phyloP scores from a whole-genome alignment of 2,113 vertebrate genomes.

The Furnarius figulus region DNA sequence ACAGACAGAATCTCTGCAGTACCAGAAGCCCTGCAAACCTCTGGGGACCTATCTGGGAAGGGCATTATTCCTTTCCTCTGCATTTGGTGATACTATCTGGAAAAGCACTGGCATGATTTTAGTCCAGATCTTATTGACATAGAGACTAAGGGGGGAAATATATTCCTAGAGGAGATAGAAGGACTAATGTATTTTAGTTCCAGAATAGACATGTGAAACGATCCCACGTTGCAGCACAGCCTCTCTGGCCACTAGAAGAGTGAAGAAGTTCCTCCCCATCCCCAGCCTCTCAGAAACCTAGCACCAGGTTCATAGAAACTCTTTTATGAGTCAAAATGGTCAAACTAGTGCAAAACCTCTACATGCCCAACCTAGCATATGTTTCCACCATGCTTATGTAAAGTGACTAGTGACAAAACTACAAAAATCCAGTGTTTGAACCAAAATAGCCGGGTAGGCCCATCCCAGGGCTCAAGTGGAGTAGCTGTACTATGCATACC shows the following conservation, averaged over 20 bases:
- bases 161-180: background rate
- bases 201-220: background rate
- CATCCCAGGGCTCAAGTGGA: background rate
- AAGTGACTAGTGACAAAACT: background rate
- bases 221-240: background rate
- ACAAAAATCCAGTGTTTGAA: background rate
- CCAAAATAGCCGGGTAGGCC: background rate
- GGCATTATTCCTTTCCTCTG: background rate
- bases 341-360: background rate
- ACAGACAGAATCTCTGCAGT: background rate
- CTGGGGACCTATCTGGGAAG: background rate
- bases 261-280: background rate
- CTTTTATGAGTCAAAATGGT: background rate
- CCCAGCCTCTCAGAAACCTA: background rate
- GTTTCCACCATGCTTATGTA: background rate
- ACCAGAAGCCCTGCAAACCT: background rate
- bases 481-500: background rate
- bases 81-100: background rate
- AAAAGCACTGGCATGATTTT: background rate
- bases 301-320: background rate
- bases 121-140: background rate
- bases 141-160: background rate
- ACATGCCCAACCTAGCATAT: background rate
- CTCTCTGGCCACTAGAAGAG: background rate
- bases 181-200: background rate